Evolutionary conservation across 1,140 invertebrate genomes (phyloP).

Genomic region (Stratiolaelaps scimitus): DNA sequence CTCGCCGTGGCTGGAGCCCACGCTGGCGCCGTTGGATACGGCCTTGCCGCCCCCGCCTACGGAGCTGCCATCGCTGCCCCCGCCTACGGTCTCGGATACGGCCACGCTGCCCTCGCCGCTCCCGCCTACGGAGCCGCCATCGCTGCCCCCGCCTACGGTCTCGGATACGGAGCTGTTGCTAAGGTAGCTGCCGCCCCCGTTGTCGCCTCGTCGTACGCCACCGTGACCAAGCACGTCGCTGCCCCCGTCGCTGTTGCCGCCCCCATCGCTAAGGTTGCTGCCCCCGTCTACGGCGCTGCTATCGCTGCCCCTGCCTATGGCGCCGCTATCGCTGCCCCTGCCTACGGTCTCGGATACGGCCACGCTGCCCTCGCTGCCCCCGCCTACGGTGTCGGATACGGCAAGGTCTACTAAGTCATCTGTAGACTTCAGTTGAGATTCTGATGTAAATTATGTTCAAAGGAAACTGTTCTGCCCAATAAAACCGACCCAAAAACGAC

Average conservation of each 20-base stretch:
- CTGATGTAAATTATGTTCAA: no score
- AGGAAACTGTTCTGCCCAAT: no score
- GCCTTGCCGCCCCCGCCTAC: conserved; percentile 16
- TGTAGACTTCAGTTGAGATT: no score
- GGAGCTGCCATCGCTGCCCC: conserved; percentile 1
- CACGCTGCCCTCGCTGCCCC: not conserved
- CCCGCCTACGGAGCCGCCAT: not conserved
- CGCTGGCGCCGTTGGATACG: conserved; percentile 12
- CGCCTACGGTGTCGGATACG: not conserved
- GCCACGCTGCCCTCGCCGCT: not conserved
- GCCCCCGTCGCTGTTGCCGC: not conserved
- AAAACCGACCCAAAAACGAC: no score
- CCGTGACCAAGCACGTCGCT: conserved; percentile 12
- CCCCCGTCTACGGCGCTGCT: not conserved
- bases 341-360: conserved; percentile 18
- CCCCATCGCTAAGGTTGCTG: conserved; percentile 7
- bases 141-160: conserved; percentile 5
- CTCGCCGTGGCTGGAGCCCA: conserved; percentile 20
- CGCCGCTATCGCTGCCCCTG: not conserved
- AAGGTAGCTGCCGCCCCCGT: conserved; percentile 22
- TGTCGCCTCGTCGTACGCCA: not conserved
- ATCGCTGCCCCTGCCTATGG: conserved; percentile 10
- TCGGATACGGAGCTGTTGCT: conserved; percentile 19
- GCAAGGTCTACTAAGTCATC: not conserved
- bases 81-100: conserved; percentile 9